These are phyloP conservation scores for Athalia cordata DNA, from an alignment of 2,888 invertebrate genomes.

Conservation along the genomic window DNA sequence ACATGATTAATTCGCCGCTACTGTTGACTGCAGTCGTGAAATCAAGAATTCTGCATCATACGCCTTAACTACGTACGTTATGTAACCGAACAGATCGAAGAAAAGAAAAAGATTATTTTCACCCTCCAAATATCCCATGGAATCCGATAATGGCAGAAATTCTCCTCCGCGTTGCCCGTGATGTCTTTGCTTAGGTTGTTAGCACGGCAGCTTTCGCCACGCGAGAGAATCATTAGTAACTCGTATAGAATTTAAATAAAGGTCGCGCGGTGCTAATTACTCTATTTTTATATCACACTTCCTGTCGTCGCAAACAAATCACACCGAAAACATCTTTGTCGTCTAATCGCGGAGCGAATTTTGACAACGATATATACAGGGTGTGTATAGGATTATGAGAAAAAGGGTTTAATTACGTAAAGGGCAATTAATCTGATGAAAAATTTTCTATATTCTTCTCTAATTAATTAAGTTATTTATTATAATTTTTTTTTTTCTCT, in stretches of 20 bases:
- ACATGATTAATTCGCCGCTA: too few species aligned
- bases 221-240: conserved; percentile 26
- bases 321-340: conserved; percentile 36
- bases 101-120: not conserved
- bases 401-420: not conserved
- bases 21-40: too few species aligned
- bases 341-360: conserved; percentile 43
- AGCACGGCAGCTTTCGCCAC: conserved; percentile 7
- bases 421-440: not conserved
- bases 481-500: too few species aligned
- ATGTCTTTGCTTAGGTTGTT: conserved; percentile 1
- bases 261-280: conserved; percentile 36
- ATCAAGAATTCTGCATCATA: too few species aligned
- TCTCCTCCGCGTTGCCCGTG: not conserved
- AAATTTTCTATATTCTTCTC: not conserved
- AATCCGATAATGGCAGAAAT: not conserved
- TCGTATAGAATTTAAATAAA: conserved; percentile 28
- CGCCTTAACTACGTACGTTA: too few species aligned
- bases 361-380: not conserved
- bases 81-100: too few species aligned
- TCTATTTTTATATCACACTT: conserved; percentile 21
- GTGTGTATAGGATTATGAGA: conserved; percentile 39
- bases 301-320: conserved; percentile 34
- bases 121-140: not conserved
- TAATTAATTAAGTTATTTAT: too few species aligned